phyloP scores from a whole-genome alignment of 2,113 vertebrate genomes.

The Grantiella picta region DNA sequence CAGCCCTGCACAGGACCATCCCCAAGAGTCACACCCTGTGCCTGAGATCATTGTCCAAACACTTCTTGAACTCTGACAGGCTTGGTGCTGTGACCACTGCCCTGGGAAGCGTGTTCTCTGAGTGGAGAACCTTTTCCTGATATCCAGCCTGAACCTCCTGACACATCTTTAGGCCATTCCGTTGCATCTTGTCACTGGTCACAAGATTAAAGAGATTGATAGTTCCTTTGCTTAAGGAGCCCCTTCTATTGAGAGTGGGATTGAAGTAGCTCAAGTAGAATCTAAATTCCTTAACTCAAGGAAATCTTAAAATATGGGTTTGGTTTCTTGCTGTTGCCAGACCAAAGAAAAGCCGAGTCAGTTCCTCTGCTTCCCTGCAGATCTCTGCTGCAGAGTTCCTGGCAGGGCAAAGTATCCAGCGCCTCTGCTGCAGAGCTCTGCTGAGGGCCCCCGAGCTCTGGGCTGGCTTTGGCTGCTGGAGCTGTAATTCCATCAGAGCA shows the following conservation, averaged over 20 bases:
- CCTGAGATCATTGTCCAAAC: neutral
- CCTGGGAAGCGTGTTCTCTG: neutral
- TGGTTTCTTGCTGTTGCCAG: neutral
- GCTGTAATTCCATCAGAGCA: neutral
- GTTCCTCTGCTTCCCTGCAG: neutral
- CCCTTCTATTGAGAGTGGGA: neutral
- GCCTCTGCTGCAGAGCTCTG: rapidly evolving
- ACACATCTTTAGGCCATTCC: neutral
- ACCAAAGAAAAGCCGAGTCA: neutral
- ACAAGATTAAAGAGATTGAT: neutral
- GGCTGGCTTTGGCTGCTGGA: neutral
- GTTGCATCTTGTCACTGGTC: neutral
- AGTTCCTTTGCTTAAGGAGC: neutral
- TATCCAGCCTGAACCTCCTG: neutral
- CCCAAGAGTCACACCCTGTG: neutral
- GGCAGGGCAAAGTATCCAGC: rapidly evolving
- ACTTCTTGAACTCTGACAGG: neutral
- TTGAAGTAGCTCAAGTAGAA: neutral
- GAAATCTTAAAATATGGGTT: neutral
- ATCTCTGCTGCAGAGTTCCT: neutral
- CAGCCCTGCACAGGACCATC: neutral
- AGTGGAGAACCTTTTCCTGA: neutral
- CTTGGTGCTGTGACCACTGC: neutral
- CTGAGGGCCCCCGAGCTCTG: rapidly evolving
- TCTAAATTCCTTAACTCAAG: neutral